These are phyloP conservation scores for Sparidentex hasta DNA, from an alignment of 2,797 vertebrate species.

Conservation along the genomic window DNA sequence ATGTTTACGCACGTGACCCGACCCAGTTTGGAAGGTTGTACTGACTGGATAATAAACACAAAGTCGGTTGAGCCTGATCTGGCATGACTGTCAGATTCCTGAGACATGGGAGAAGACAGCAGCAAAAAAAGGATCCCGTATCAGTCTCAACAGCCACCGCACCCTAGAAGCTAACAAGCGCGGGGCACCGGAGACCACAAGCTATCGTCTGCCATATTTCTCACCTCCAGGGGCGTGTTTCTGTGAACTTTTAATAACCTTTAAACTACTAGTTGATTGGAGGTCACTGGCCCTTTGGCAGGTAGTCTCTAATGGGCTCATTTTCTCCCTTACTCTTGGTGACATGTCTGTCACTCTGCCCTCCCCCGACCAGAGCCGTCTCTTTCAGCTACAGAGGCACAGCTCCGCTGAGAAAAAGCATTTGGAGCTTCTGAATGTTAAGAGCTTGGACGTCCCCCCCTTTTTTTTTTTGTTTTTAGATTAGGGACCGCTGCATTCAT, in stretches of 20 bases:
- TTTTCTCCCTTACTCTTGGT: slow-evolving; percentile 47
- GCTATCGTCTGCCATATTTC: slow-evolving; percentile 12
- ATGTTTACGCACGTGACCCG: slow-evolving; percentile 39
- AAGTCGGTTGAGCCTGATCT: slow-evolving; percentile 16
- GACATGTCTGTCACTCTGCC: slow-evolving; percentile 53
- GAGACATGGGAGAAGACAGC: slow-evolving; percentile 5
- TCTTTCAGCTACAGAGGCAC: slow-evolving; percentile 11
- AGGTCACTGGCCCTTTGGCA: slow-evolving; percentile 60
- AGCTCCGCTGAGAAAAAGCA: slow-evolving; percentile 41
- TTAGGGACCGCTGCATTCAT: background rate
- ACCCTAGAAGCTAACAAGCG: slow-evolving; percentile 46
- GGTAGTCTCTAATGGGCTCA: slow-evolving; percentile 70
- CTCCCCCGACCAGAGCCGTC: slow-evolving; percentile 37
- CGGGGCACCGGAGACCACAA: slow-evolving; percentile 20
- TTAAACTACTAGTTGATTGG: slow-evolving; percentile 68
- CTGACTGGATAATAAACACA: slow-evolving; percentile 56
- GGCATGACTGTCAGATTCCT: slow-evolving; percentile 5
- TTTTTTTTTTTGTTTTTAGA: background rate
- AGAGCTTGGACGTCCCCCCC: slow-evolving; percentile 16
- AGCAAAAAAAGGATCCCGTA: slow-evolving; percentile 8
- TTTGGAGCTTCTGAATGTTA: slow-evolving; percentile 26
- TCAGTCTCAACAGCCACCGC: slow-evolving; percentile 27
- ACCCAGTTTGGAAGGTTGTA: slow-evolving; percentile 9
- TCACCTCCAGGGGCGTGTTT: slow-evolving; percentile 30
- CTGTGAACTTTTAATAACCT: slow-evolving; percentile 72